Percentiles rank a stretch among this genome's conserved stretches.
phyloP scores from a whole-genome alignment of 2,113 vertebrate genomes.

The Sprattus sprattus region DNA sequence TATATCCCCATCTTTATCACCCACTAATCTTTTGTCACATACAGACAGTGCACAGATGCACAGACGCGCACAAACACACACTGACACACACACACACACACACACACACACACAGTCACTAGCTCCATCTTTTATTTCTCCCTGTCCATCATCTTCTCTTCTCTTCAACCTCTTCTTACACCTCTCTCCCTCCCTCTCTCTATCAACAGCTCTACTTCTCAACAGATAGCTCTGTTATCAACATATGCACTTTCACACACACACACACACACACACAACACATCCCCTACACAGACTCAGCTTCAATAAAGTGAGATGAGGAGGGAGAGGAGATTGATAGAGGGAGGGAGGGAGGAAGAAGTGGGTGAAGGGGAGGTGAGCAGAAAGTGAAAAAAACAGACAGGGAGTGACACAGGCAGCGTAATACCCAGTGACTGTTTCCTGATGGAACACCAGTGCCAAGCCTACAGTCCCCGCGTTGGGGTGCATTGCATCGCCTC shows the following conservation, averaged over 20 bases:
- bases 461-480: not conserved
- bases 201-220: no score
- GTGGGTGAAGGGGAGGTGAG: not conserved
- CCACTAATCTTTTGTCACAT: not conserved
- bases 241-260: not conserved
- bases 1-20: no score
- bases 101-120: not conserved
- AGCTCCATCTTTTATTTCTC: no score
- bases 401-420: not conserved
- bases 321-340: not conserved
- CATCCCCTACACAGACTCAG: not conserved
- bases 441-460: not conserved
- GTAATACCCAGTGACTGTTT: constrained; percentile 4
- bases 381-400: constrained; percentile 15
- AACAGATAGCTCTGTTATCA: no score
- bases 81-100: not conserved
- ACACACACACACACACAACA: not conserved
- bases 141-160: no score
- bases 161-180: no score
- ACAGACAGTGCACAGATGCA: not conserved
- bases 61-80: not conserved
- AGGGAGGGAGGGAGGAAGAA: not conserved
- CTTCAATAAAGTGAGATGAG: not conserved
- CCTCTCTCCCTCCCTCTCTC: no score
- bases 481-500: no score